Evolutionary conservation across 2,888 invertebrate species (phyloP), one percentile per base, ranked within the genome.

Genomic region (Stenodera caucasica): DNA sequence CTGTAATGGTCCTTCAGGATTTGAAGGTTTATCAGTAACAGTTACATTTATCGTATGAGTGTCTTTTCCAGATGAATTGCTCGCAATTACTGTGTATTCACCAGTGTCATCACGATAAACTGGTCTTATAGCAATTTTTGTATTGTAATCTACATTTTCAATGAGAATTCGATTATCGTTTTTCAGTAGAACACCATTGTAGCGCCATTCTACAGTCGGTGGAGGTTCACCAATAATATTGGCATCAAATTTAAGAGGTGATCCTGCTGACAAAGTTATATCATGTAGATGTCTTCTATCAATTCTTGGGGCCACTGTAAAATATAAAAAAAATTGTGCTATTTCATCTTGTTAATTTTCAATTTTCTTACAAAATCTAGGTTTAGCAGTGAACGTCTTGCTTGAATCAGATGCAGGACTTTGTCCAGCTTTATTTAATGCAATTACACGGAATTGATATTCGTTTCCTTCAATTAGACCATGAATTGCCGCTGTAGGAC

Each of bases 391-490:
- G 81, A 95, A 94, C 74, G 87, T 88, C 81, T 93, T 94, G 81
- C 92, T 90, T 21, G 92, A 84, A 58, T 94, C 93, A 8, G 96
- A 94, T 0, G 97, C 94, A 71, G 94, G 93, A 73, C 97, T 94
- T 76, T 89, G 90, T 0, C 99, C 99, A 9, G 94, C 96, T 79
- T 94, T 94, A 82, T 99, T 99, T 57, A 97, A 84, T 8, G 98
- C 98, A 68, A 95, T 88, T 30, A 98, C 90, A 30, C 98, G 89
- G 89, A 98, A 98, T 81, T 97, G 96, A 80, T 96, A 97, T 77
- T 97, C 96, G 78, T 95, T 94, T 70, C 97, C 97, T 84, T 97
- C 97, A 74, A 92, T 91, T 52, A 98, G 81, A 45, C 94, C 94
- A 76, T 91, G 91, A n/a, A 96, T 90, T 57, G 90, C 89, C 53